These are phyloP conservation scores for Phasianus colchicus DNA, from an alignment of 2,113 vertebrate genomes.

Conservation along the genomic window DNA sequence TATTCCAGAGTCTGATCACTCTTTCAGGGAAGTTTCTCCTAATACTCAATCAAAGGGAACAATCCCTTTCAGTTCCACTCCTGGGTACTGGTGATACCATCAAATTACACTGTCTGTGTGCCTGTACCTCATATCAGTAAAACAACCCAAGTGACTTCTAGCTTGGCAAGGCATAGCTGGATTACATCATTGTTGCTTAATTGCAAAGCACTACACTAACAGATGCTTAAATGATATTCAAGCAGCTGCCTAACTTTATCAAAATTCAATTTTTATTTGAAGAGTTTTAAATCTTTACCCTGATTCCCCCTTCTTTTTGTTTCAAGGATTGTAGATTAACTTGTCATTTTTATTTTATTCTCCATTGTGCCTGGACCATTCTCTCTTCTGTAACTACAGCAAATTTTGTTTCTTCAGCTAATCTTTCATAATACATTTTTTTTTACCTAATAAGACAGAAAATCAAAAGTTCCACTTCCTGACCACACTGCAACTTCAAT, in stretches of 20 bases:
- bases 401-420: neutral
- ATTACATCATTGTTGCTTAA: neutral
- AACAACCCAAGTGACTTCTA: neutral
- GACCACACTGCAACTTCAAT: neutral
- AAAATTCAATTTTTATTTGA: neutral
- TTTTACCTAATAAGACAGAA: neutral
- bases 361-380: neutral
- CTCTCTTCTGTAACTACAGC: neutral
- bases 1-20: too few species aligned
- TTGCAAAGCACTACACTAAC: neutral
- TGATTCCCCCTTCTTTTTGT: neutral
- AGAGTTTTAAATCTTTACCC: neutral
- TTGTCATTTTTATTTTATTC: neutral
- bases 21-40: too few species aligned
- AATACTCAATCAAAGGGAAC: neutral
- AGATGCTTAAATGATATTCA: neutral
- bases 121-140: neutral
- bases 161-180: neutral
- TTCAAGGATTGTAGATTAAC: neutral
- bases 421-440: neutral
- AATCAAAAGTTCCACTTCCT: neutral
- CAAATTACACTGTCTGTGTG: neutral
- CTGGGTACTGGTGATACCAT: neutral
- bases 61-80: neutral
- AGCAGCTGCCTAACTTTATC: neutral